Base-by-base conservation (phyloP, 2,888 invertebrate species). In the Pachymerium ferrugineum region DNA sequence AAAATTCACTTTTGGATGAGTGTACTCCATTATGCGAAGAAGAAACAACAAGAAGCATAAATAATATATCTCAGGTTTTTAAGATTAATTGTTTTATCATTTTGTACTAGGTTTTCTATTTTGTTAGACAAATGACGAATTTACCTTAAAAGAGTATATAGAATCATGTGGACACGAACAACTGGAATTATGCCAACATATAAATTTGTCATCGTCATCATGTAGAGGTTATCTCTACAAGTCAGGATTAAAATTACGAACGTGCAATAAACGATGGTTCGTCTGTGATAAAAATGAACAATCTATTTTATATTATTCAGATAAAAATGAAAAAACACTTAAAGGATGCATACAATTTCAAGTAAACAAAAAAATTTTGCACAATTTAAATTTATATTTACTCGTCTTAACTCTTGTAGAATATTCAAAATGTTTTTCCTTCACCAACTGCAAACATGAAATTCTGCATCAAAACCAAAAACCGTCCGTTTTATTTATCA, bases 261-360 rank as follows among this genome's bases (percentile, higher is more conserved):
- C 93, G 69, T 97, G 97, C 96, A 93, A 94, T 81, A 90, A 93
- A 82, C 88, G 92, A 79, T 97, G 97, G 97, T 97, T 97, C 85
- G 94, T 97, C 79, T 93, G 97, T 83, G 97, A 97, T 83, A 87
- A 97, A 77, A 89, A 89, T 80, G 89, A 91, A 82, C 90, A 92
- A 82, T 92, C 93, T 73, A 88, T 97, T 78, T 89, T 94, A 77
- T 97, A 97, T 85, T 97, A 92, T 84, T 88, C 91, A 78, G 95
- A 97, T 84, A 92, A 91, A 83, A 89, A 88, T 79, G 94, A 95
- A 83, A 90, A 90, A 79, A 96, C 95, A 81, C 88, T 91, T 14
- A 86, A 94, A 73, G 96, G 96, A 73, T 93, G 93, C 68, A 91
- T 93, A 74, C 93, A 93, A 83, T 94, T 94, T 83, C 91, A 93